phyloP scores from a whole-genome alignment of 2,888 invertebrate genomes.

The Patella pellucida region DNA sequence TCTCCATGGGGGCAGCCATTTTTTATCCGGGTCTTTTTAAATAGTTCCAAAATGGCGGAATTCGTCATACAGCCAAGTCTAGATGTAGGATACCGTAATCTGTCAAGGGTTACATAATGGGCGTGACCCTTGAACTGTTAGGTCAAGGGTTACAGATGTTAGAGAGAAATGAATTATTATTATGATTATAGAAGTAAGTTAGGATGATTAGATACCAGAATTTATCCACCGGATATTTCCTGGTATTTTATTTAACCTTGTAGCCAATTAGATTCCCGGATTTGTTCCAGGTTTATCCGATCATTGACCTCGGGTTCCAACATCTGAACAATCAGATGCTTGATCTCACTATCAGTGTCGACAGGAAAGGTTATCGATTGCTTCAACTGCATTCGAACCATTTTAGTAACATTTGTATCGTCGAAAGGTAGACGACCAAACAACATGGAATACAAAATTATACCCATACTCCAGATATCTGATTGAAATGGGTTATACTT shows the following conservation, averaged over 20 bases:
- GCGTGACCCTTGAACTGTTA: neutral
- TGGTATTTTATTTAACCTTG: neutral
- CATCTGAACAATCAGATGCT: neutral
- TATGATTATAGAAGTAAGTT: neutral
- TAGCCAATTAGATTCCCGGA: neutral
- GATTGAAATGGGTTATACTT: neutral
- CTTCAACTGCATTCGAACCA: constrained; percentile 2
- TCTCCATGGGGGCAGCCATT: no score
- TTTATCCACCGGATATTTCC: constrained; percentile 10
- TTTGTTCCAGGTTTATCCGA: constrained; percentile 1
- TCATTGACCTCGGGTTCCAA: neutral
- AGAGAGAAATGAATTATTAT: neutral
- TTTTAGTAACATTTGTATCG: constrained; percentile 1
- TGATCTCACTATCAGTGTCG: neutral
- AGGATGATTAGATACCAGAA: neutral
- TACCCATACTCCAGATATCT: neutral
- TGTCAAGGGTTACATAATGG: neutral
- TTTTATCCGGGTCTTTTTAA: no score
- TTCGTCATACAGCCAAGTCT: no score
- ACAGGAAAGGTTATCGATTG: neutral
- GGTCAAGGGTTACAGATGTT: neutral
- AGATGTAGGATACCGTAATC: no score
- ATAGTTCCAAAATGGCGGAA: no score
- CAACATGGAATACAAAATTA: neutral
- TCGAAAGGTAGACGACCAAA: constrained; percentile 3